Conservation (phyloP, 1,140 invertebrate genomes). For the Zeugodacus cucurbitae region DNA sequence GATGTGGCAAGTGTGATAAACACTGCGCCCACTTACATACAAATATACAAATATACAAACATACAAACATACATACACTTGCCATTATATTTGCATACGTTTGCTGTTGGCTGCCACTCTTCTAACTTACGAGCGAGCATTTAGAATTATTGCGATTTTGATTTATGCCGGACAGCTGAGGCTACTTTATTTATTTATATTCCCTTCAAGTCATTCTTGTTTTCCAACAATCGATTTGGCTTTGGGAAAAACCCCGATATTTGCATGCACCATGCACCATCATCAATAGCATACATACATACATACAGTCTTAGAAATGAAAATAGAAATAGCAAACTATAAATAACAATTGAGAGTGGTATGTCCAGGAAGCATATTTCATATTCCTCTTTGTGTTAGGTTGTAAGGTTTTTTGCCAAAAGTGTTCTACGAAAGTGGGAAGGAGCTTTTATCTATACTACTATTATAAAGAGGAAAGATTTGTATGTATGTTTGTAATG, state of each 20-base stretch:
- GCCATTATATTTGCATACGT: neutral
- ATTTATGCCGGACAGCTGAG: neutral
- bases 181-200: neutral
- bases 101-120: neutral
- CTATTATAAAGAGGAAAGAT: too few species aligned
- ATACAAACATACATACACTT: too few species aligned
- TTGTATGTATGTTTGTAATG: too few species aligned
- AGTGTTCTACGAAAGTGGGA: too few species aligned
- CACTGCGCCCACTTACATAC: neutral
- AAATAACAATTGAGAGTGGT: neutral
- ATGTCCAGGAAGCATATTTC: neutral
- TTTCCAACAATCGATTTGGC: neutral
- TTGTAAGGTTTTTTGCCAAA: too few species aligned
- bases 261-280: neutral
- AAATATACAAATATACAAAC: neutral
- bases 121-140: neutral
- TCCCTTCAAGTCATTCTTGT: neutral
- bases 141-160: neutral
- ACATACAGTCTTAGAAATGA: too few species aligned
- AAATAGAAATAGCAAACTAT: neutral
- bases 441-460: too few species aligned
- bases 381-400: neutral
- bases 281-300: neutral
- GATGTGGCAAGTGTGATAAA: neutral
- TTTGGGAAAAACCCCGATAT: neutral